A percentile compares a stretch with the other conserved stretches of the same genome.
Conservation (phyloP, 2,888 invertebrate species). For the Entomobrya multifasciata region DNA sequence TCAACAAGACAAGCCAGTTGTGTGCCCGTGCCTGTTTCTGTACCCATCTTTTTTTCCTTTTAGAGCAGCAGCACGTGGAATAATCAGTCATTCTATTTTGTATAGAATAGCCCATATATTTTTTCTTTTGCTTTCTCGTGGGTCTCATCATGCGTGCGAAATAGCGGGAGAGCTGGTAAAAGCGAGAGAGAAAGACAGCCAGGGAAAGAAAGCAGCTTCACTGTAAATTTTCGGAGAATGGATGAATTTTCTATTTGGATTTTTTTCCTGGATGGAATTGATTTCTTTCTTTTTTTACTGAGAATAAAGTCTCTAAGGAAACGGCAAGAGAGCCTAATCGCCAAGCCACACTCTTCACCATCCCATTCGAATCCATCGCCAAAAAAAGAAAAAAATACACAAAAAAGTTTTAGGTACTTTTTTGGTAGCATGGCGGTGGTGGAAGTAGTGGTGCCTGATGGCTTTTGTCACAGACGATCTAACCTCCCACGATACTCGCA, state of each 20-base stretch:
- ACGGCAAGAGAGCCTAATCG: too few species aligned
- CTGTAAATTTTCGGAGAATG: background rate
- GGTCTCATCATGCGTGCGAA: background rate
- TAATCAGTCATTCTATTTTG: too few species aligned
- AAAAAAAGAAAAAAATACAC: background rate
- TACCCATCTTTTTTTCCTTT: too few species aligned
- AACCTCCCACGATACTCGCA: constrained; percentile 2
- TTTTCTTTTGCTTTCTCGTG: background rate
- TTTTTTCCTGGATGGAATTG: constrained; percentile 18
- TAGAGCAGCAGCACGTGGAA: too few species aligned
- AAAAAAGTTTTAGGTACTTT: background rate
- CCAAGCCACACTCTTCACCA: background rate
- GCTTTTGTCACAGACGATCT: constrained; percentile 31
- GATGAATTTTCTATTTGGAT: background rate
- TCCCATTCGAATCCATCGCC: background rate
- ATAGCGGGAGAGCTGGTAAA: background rate
- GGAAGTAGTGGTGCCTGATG: background rate
- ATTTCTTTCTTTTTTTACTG: background rate
- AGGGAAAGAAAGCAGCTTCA: background rate
- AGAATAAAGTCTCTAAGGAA: too few species aligned
- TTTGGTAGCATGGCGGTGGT: background rate
- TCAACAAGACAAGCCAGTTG: too few species aligned
- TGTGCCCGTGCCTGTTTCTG: too few species aligned
- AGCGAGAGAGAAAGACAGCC: background rate
- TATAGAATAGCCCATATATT: too few species aligned